phyloP scores from a whole-genome alignment of 2,113 vertebrate species.

The Dermatemys mawii region DNA sequence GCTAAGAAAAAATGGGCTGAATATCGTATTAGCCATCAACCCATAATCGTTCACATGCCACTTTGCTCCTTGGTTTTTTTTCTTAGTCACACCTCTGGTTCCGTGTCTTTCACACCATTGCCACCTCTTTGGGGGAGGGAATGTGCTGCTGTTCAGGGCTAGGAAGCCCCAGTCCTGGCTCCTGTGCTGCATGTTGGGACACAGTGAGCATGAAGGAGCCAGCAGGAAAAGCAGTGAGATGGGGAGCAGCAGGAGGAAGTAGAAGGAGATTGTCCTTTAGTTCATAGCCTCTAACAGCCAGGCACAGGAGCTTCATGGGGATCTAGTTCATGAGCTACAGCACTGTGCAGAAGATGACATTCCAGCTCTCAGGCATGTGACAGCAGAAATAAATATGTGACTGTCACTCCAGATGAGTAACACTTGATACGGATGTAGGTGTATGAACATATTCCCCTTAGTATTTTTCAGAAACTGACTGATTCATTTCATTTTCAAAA shows the following conservation, averaged over 20 bases:
- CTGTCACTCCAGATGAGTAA: fast-evolving
- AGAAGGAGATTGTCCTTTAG: too few species aligned
- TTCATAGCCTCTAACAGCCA: fast-evolving
- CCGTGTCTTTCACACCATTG: not conserved
- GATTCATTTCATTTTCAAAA: fast-evolving
- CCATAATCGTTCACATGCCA: not conserved
- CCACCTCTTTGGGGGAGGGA: not conserved
- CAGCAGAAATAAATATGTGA: fast-evolving
- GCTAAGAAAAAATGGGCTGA: not conserved
- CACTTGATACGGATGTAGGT: fast-evolving
- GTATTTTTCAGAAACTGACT: not conserved
- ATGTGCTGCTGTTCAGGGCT: not conserved
- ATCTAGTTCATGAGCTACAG: not conserved
- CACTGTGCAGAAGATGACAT: fast-evolving
- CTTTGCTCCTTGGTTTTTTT: not conserved
- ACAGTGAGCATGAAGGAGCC: not conserved
- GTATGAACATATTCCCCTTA: fast-evolving
- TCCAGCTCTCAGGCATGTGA: fast-evolving
- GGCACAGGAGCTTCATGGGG: not conserved
- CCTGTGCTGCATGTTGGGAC: not conserved
- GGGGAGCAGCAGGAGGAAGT: not conserved
- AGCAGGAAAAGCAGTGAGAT: not conserved
- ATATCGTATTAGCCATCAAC: not conserved
- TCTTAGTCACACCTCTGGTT: not conserved
- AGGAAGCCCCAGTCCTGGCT: not conserved